Conservation (phyloP, 1,140 invertebrate species). For the Neodiprion lecontei region DNA sequence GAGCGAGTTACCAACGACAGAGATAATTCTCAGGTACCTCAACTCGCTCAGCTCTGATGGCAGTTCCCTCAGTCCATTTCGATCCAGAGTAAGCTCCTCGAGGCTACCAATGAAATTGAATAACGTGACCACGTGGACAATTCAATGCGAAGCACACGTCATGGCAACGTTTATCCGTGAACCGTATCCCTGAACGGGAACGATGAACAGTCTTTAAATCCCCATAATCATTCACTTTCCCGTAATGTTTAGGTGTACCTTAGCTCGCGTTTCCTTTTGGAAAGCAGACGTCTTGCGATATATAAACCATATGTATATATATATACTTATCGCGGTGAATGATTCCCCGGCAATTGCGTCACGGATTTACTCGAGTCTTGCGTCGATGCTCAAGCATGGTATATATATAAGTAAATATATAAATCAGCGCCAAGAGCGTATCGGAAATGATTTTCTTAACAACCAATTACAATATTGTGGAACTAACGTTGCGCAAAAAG, state of each 20-base stretch:
- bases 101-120: constrained; percentile 63
- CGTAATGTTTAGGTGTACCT: not conserved
- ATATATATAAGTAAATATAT: too few species aligned
- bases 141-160: not conserved
- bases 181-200: not conserved
- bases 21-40: constrained; percentile 65
- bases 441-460: too few species aligned
- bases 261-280: not conserved
- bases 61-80: constrained; percentile 71
- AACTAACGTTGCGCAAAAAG: too few species aligned
- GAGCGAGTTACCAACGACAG: constrained; percentile 69
- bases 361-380: not conserved
- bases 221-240: not conserved
- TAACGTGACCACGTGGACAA: not conserved
- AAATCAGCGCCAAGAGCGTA: too few species aligned
- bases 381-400: too few species aligned
- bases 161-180: not conserved
- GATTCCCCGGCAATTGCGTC: not conserved
- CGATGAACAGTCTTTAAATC: not conserved
- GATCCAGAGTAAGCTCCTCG: constrained; percentile 72
- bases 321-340: not conserved
- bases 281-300: not conserved
- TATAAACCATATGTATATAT: too few species aligned
- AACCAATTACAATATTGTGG: too few species aligned
- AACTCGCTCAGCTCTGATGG: constrained; percentile 67